Evolutionary conservation across 2,888 invertebrate genomes (phyloP).

Genomic region (Autographa gamma): DNA sequence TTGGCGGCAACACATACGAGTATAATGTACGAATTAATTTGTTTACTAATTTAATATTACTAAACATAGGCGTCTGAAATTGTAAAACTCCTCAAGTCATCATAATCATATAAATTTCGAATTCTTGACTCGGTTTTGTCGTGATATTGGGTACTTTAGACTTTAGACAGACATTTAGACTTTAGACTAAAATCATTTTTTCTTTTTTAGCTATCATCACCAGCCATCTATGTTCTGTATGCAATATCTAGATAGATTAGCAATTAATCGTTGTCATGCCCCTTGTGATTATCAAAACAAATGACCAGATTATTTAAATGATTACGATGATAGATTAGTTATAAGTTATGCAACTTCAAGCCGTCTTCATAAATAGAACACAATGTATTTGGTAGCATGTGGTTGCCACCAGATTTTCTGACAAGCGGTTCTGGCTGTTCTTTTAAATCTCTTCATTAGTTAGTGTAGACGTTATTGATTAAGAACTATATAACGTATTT

Average conservation of each 20-base stretch:
- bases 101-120: not conserved
- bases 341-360: not conserved
- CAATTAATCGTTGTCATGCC: not conserved
- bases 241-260: not conserved
- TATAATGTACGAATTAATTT: constrained; percentile 64
- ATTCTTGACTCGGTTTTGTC: too few relatives aligned
- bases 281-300: not conserved
- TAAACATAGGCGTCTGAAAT: constrained; percentile 6
- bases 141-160: too few relatives aligned
- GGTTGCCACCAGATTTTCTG: not conserved
- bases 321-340: not conserved
- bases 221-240: not conserved
- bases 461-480: too few relatives aligned
- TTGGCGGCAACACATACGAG: constrained; percentile 70
- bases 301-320: not conserved
- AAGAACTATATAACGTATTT: too few relatives aligned
- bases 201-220: not conserved
- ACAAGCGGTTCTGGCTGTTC: not conserved
- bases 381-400: not conserved
- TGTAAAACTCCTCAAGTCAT: not conserved
- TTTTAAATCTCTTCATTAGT: too few relatives aligned
- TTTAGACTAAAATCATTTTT: not conserved
- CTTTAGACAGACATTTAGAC: too few relatives aligned
- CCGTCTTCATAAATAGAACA: not conserved
- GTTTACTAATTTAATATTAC: constrained; percentile 47